Evolutionary conservation across 2,888 invertebrate genomes (phyloP), one percentile per base, ranked within the genome.

Genomic region (Dryobota labecula): DNA sequence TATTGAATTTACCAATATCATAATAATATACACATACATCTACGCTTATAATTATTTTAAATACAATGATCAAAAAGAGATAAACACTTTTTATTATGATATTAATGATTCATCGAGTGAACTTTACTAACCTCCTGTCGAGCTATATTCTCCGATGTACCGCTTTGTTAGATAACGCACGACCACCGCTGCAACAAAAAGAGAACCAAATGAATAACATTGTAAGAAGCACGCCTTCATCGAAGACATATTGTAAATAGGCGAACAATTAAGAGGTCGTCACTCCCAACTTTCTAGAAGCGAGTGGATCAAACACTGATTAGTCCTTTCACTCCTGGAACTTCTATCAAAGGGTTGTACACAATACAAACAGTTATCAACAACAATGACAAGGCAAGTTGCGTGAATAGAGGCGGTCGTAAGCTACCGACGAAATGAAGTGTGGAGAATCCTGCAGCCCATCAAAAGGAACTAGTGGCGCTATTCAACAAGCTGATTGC

Each of bases 101-200:
- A 65, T 62, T 62, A 78, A 84, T 73, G 49, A 79, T 74, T 80
- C 57, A 78, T 71, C 60, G 54, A 58, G 49, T 84, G 84, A 82
- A 77, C 78, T 84, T 76, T 78, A 96, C 97, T 97, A 92, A 97
- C 98, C 98, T 93, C 97, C 97, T 86, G 97, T 97, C 77, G 98
- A 98, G 94, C 98, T 98, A 96, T 98, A 98, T 96, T 98, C 98
- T 84, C 98, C 98, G 89, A 98, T 98, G 92, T 98, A 98, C 87
- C 98, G 96, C 94, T 97, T 97, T 80, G 98, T 98, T 88, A 98
- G 96, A 94, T 98, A 98, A 89, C 98, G 97, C 90, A 98, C 98
- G 83, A 97, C 97, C 88, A 98, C 97, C 90, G 98, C 98, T 98
- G 97, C 85, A 97, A 97, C 94, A 96, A 94, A 92, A 92, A 91